Evolutionary conservation across 2,888 invertebrate species (phyloP).

Genomic region (Brachycybe producta): DNA sequence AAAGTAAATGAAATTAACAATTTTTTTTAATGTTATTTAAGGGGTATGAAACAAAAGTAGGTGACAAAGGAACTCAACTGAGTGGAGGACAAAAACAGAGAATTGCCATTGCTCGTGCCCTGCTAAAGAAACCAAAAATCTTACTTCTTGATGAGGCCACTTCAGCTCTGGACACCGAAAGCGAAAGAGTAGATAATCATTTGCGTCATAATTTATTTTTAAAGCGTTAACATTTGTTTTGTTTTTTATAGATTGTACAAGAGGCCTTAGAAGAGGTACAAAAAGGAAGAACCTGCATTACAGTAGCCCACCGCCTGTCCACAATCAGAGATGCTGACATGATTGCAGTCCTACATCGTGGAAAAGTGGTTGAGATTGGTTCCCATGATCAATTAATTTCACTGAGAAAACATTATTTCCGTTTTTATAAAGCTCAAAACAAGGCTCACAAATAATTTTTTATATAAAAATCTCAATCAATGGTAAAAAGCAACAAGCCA

Average conservation of each 20-base stretch:
- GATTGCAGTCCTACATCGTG: slow-evolving; percentile 46
- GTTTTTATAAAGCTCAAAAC: background rate
- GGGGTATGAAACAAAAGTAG: slow-evolving; percentile 62
- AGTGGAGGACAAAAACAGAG: too few relatives aligned
- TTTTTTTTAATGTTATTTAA: too few relatives aligned
- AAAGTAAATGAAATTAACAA: too few relatives aligned
- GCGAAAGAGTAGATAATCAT: slow-evolving; percentile 62
- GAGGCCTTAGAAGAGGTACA: slow-evolving; percentile 69
- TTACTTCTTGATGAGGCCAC: slow-evolving; percentile 61
- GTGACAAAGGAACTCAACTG: slow-evolving; percentile 67
- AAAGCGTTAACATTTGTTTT: too few relatives aligned
- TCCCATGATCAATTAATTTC: slow-evolving; percentile 55
- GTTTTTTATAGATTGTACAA: too few relatives aligned
- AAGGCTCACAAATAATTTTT: background rate
- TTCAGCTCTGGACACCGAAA: slow-evolving; percentile 65
- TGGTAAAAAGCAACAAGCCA: too few relatives aligned
- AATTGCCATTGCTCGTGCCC: slow-evolving; percentile 37
- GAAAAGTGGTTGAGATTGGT: slow-evolving; percentile 55
- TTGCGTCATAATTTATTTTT: too few relatives aligned
- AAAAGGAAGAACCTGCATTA: slow-evolving; percentile 65
- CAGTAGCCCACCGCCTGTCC: slow-evolving; percentile 75
- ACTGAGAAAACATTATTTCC: slow-evolving; percentile 49
- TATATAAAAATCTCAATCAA: too few relatives aligned
- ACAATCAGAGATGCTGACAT: slow-evolving; percentile 57
- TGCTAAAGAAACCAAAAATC: slow-evolving; percentile 53